These are phyloP conservation scores for Porites rus DNA, from an alignment of 92 coral and sea anemone genomes.

Conservation along the genomic window DNA sequence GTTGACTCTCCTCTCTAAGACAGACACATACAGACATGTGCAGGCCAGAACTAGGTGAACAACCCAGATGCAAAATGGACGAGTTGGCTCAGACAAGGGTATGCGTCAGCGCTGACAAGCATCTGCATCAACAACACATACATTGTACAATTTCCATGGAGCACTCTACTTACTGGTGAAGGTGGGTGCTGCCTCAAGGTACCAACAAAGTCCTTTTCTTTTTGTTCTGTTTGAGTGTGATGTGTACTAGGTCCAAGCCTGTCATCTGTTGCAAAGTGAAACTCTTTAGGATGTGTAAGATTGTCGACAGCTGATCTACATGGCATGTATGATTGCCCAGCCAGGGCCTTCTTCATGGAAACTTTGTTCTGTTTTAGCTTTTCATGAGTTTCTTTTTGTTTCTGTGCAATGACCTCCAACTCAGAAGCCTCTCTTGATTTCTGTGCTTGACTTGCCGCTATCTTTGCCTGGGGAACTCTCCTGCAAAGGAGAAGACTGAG, in stretches of 20 bases:
- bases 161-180: conserved; percentile 83
- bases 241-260: conserved; percentile 71
- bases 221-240: conserved; percentile 48
- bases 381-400: conserved; percentile 72
- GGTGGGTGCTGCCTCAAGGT: conserved; percentile 92
- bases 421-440: conserved; percentile 86
- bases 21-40: no score
- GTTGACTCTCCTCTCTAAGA: no score
- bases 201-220: conserved; percentile 78
- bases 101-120: no score
- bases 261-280: conserved; percentile 94
- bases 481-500: conserved; percentile 7
- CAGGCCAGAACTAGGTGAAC: no score
- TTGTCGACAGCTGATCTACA: conserved; percentile 78
- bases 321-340: conserved; percentile 80
- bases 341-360: conserved; percentile 93
- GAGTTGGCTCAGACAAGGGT: no score
- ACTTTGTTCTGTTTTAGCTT: conserved; percentile 80
- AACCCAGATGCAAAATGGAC: no score
- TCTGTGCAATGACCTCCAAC: conserved; percentile 82
- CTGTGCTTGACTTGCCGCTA: conserved; percentile 43
- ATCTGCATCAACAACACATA: no score
- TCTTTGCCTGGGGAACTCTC: conserved; percentile 48
- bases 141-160: no score
- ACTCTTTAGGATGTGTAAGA: conserved; percentile 84